Conservation (phyloP, 1,140 invertebrate species). For the Drosophila pandora region DNA sequence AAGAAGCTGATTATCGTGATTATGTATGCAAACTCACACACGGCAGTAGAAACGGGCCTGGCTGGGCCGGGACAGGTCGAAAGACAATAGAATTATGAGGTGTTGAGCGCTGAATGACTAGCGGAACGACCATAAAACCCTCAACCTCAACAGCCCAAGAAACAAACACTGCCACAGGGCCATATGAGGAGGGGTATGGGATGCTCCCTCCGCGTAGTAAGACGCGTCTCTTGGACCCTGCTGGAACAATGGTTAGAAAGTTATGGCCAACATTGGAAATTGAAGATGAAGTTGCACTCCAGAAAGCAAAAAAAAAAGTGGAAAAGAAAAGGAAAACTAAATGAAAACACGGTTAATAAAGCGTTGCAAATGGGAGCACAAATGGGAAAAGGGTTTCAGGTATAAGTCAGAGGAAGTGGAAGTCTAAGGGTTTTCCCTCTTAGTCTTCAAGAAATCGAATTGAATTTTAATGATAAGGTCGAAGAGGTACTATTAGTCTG, state of each 20-base stretch:
- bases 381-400: slow-evolving; percentile 18
- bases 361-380: slow-evolving; percentile 47
- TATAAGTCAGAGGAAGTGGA: slow-evolving; percentile 35
- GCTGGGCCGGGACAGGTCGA: slow-evolving; percentile 53
- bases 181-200: slow-evolving; percentile 1
- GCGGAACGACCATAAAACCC: slow-evolving; percentile 64
- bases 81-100: slow-evolving; percentile 82
- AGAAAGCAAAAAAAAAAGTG: slow-evolving; percentile 15
- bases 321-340: slow-evolving; percentile 45
- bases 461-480: slow-evolving; percentile 67
- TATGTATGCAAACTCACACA: slow-evolving; percentile 72
- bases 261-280: slow-evolving; percentile 56
- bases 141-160: slow-evolving; percentile 13
- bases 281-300: slow-evolving; percentile 31
- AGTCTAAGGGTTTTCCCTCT: slow-evolving; percentile 39
- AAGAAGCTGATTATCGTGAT: slow-evolving; percentile 74
- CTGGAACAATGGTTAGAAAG: slow-evolving; percentile 72
- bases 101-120: slow-evolving; percentile 75
- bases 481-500: slow-evolving; percentile 16
- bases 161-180: slow-evolving; percentile 15
- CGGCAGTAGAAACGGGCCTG: slow-evolving; percentile 17
- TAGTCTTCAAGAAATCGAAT: slow-evolving; percentile 46
- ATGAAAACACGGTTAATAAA: slow-evolving; percentile 63
- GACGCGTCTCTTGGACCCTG: slow-evolving; percentile 5
- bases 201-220: neutral